Base-by-base conservation (phyloP, 2,113 vertebrate species). In the Gymnobelideus leadbeateri region DNA sequence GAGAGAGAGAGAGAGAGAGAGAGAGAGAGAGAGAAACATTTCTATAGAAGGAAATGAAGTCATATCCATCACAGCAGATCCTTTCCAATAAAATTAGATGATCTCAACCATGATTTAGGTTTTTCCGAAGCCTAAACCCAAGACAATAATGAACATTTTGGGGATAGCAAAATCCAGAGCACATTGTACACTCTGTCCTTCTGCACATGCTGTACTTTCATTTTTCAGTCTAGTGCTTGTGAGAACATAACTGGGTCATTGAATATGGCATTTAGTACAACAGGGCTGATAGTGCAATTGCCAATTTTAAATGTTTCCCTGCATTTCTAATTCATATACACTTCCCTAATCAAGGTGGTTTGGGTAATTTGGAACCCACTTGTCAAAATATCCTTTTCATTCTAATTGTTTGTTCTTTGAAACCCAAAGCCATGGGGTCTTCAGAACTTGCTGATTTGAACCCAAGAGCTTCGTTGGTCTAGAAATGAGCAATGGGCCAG, bases 71-170 rank as follows among this genome's bases (percentile, higher is more conserved):
- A 43, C n/a, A 43, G n/a, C 68, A 84, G n/a, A 84, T 84, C 19
- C 68, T 84, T 84, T 84, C 68, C 68, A 84, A 84, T 84, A 84
- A 84, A 84, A 84, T n/a, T 84, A 84, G 68, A 84, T 84, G 68
- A 84, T 84, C 68, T 84, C 68, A 84, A 84, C 68, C n/a, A 84
- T 84, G 68, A 84, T 84, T 84, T 43, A 84, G 68, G 6, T 84
- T 84, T 84, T 84, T 84, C 68, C n/a, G 23, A 84, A 84, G 68
- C 19, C 19, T 43, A n/a, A n/a, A 43, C n/a, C n/a, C 68, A 84
- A 21, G n/a, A 84, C n/a, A 8, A 43, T 84, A 43, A n/a, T 43
- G 68, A 84, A 43, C 3, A 84, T 84, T 84, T 84, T 43, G n/a
- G 16, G 68, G 68, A 84, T 84, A 43, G 68, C 37, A 84, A 84